Conservation (phyloP, 2,113 vertebrate genomes). For the Zeus faber region DNA sequence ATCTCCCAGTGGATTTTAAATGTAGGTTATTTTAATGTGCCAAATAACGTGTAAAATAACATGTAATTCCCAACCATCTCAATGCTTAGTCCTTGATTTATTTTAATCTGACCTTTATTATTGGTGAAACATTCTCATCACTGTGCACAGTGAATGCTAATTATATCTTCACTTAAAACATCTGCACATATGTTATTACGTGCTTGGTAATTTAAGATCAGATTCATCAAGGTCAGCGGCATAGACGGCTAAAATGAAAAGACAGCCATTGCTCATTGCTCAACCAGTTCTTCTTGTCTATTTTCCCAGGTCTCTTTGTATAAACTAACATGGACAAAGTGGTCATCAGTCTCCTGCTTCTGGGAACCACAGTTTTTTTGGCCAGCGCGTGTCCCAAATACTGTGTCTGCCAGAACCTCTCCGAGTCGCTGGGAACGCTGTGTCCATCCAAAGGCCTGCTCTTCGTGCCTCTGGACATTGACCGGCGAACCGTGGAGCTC, state of each 20-base stretch:
- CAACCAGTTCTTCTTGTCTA: slow-evolving; percentile 37
- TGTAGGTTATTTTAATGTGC: too few species aligned
- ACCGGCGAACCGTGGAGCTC: slow-evolving; percentile 93
- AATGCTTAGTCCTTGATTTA: too few species aligned
- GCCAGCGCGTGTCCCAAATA: slow-evolving; percentile 96
- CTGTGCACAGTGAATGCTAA: too few species aligned
- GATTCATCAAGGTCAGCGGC: neutral
- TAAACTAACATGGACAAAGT: slow-evolving; percentile 97
- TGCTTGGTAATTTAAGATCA: too few species aligned
- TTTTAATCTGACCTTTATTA: too few species aligned
- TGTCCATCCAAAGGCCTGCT: slow-evolving; percentile 96
- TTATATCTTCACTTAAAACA: too few species aligned
- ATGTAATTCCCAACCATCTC: too few species aligned
- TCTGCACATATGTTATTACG: too few species aligned
- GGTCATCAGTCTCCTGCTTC: slow-evolving; percentile 88
- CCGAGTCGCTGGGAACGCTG: slow-evolving; percentile 94
- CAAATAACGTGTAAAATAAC: too few species aligned
- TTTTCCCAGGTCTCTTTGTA: slow-evolving; percentile 70
- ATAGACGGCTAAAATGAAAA: neutral
- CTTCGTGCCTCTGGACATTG: slow-evolving; percentile 92
- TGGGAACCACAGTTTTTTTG: slow-evolving; percentile 85
- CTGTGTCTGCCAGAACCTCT: slow-evolving; percentile 97
- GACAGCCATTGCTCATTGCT: slow-evolving; percentile 7
- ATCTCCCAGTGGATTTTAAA: too few species aligned
- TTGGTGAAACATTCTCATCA: too few species aligned